phyloP scores from a whole-genome alignment of 2,113 vertebrate genomes.

The Isurus oxyrinchus region DNA sequence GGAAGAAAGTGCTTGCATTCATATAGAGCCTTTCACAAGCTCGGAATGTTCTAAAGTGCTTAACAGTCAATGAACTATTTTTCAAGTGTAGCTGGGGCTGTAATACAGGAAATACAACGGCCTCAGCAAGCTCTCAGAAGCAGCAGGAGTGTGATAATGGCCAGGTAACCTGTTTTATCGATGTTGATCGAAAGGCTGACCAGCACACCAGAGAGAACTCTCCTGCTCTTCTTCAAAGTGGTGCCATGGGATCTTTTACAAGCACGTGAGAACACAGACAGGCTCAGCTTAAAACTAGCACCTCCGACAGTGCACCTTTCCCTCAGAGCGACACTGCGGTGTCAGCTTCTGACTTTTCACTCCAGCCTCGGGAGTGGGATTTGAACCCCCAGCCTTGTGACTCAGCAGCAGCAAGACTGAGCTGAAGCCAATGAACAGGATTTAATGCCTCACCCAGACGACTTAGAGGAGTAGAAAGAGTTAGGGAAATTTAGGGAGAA shows the following conservation, averaged over 20 bases:
- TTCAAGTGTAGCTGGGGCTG: not conserved
- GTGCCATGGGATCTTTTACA: too few relatives aligned
- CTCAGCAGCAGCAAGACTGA: not conserved
- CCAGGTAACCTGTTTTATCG: not conserved
- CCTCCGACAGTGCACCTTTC: not conserved
- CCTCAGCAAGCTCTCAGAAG: not conserved
- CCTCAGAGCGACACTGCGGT: not conserved
- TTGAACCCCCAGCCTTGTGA: not conserved
- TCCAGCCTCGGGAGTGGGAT: too few relatives aligned
- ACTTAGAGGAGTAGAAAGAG: too few relatives aligned
- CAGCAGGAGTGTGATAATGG: not conserved
- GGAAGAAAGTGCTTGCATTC: not conserved
- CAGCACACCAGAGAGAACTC: not conserved
- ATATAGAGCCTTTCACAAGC: not conserved
- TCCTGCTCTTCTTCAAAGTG: not conserved
- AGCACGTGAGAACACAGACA: too few relatives aligned
- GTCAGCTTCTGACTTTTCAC: not conserved
- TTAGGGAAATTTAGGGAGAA: too few relatives aligned
- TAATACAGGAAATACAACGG: not conserved
- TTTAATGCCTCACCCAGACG: too few relatives aligned
- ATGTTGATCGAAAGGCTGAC: not conserved
- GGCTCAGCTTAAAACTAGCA: too few relatives aligned
- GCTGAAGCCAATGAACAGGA: not conserved
- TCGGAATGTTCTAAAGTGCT: not conserved
- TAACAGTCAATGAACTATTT: not conserved